These are phyloP conservation scores for Lottia gigantea DNA, from an alignment of 2,888 invertebrate species.

Conservation along the genomic window DNA sequence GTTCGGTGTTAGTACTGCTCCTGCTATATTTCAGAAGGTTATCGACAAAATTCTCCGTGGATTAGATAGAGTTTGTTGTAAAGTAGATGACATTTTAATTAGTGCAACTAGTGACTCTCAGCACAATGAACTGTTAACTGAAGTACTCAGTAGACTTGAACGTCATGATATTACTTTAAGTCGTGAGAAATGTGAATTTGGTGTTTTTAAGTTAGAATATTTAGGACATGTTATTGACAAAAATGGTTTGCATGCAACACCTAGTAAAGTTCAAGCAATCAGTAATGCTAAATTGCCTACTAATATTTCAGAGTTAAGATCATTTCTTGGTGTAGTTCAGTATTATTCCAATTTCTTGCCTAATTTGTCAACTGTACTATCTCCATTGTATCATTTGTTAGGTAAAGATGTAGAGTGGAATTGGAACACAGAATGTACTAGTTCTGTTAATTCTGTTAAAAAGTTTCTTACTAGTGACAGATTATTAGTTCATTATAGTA, in stretches of 20 bases:
- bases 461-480: not conserved
- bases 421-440: constrained; percentile 16
- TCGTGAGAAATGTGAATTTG: not conserved
- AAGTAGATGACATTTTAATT: not conserved
- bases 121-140: not conserved
- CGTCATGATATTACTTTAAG: not conserved
- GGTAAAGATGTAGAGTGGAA: constrained; percentile 32
- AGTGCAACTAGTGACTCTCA: not conserved
- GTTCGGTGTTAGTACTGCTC: not conserved
- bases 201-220: constrained; percentile 21
- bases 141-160: constrained; percentile 1
- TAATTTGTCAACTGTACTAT: constrained; percentile 32
- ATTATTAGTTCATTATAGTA: constrained; percentile 10
- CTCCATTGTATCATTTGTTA: constrained; percentile 40
- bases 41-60: not conserved
- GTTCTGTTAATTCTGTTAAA: constrained; percentile 1
- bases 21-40: not conserved
- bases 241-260: constrained; percentile 27
- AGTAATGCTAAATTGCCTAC: constrained; percentile 28
- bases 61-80: not conserved
- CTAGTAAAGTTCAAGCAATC: constrained; percentile 24
- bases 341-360: constrained; percentile 48
- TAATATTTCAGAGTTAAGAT: constrained; percentile 34
- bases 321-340: constrained; percentile 44
- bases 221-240: constrained; percentile 38